Conservation (phyloP, 37 sponge, comb jelly and placozoan genomes). For the Theonella swinhoei region DNA sequence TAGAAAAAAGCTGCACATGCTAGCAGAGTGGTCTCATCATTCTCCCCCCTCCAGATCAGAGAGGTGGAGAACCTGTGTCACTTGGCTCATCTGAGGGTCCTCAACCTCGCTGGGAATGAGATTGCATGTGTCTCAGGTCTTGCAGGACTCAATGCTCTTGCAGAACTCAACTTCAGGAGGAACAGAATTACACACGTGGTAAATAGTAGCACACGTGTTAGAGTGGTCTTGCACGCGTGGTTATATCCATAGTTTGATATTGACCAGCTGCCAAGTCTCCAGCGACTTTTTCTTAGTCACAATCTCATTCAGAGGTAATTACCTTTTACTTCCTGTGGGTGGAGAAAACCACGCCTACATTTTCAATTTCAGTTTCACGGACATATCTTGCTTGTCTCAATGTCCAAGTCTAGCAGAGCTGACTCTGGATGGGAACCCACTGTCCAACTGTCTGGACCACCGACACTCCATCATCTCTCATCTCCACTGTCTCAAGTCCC, state of each 20-base stretch:
- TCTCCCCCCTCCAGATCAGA: slow-evolving; percentile 56
- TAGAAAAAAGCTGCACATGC: too few relatives aligned
- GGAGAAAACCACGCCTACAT: background rate
- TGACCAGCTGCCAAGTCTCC: slow-evolving; percentile 81
- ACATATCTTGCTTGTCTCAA: slow-evolving; percentile 42
- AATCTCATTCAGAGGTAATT: slow-evolving; percentile 81
- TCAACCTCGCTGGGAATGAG: slow-evolving; percentile 95
- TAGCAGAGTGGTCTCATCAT: too few relatives aligned
- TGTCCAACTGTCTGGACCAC: slow-evolving; percentile 57
- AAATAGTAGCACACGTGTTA: background rate
- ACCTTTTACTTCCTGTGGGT: background rate
- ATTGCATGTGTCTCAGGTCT: slow-evolving; percentile 70
- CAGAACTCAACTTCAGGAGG: slow-evolving; percentile 91
- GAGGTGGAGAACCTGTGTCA: slow-evolving; percentile 81
- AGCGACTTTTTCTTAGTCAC: slow-evolving; percentile 89
- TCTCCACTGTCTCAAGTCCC: slow-evolving; percentile 27
- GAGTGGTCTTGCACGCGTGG: background rate
- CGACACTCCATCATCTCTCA: slow-evolving; percentile 32
- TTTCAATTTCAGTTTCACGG: slow-evolving; percentile 48
- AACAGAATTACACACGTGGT: slow-evolving; percentile 81
- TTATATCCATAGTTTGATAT: slow-evolving; percentile 66
- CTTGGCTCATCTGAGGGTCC: slow-evolving; percentile 80
- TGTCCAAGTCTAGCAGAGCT: slow-evolving; percentile 53
- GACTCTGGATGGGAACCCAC: slow-evolving; percentile 76
- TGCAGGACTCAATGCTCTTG: slow-evolving; percentile 67